Evolutionary conservation across 1,140 invertebrate species (phyloP).

Genomic region (Bombus pascuorum): DNA sequence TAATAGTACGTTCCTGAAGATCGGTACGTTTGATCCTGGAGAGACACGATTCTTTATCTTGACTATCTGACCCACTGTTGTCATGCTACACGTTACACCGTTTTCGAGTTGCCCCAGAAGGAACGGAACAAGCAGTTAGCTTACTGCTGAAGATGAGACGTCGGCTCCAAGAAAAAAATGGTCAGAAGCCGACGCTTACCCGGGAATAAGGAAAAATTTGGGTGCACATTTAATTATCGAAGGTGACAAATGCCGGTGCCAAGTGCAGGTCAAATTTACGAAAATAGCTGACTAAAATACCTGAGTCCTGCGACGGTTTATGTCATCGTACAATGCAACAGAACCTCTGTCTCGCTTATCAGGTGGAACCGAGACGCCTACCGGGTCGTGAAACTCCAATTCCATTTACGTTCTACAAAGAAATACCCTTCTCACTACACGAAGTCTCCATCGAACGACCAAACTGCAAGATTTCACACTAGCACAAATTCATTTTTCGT

Average conservation of each 20-base stretch:
- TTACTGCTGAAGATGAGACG: not conserved
- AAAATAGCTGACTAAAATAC: slow-evolving; percentile 31
- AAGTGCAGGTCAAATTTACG: not conserved
- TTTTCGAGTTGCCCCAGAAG: slow-evolving; percentile 18
- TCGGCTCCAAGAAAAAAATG: slow-evolving; percentile 15
- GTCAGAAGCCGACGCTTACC: not conserved
- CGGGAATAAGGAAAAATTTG: slow-evolving; percentile 52
- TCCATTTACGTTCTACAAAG: slow-evolving; percentile 20
- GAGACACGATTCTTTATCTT: slow-evolving; percentile 64
- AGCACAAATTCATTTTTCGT: not conserved
- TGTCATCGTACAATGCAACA: slow-evolving; percentile 69
- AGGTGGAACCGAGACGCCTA: slow-evolving; percentile 28
- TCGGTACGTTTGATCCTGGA: slow-evolving; percentile 69
- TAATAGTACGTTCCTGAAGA: slow-evolving; percentile 29
- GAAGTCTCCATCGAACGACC: too few relatives aligned
- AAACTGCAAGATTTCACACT: not conserved
- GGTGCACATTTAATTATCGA: slow-evolving; percentile 69
- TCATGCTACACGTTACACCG: slow-evolving; percentile 47
- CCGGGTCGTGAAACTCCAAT: slow-evolving; percentile 6
- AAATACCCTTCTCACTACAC: not conserved
- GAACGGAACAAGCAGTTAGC: slow-evolving; percentile 26
- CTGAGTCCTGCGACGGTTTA: slow-evolving; percentile 49
- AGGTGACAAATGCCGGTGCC: slow-evolving; percentile 68
- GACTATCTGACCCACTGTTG: slow-evolving; percentile 56
- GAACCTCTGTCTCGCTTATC: slow-evolving; percentile 51